These are phyloP conservation scores for Xerus inauris DNA, from an alignment of 2,113 vertebrate species.

Conservation along the genomic window DNA sequence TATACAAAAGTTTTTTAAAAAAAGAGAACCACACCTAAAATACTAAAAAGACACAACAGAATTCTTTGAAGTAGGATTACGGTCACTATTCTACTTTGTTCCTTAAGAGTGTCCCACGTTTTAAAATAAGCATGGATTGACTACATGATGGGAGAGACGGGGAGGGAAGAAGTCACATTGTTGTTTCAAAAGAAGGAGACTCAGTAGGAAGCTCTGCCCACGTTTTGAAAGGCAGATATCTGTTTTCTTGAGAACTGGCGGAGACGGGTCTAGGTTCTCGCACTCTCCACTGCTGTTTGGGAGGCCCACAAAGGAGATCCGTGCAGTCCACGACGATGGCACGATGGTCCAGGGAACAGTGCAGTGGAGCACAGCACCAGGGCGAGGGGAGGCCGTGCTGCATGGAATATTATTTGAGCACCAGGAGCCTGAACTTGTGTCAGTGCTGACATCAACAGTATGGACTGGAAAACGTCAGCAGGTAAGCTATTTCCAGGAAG, in stretches of 20 bases:
- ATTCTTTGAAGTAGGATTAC: background rate
- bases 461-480: background rate
- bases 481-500: constrained; percentile 7
- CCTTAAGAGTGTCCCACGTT: background rate
- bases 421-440: background rate
- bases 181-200: background rate
- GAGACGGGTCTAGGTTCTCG: background rate
- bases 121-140: background rate
- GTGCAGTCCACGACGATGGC: background rate
- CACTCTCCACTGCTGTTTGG: background rate
- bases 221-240: background rate
- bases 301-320: background rate
- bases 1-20: no score
- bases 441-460: background rate
- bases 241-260: background rate
- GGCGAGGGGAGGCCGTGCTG: background rate
- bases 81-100: constrained; percentile 20
- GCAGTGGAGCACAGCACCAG: background rate
- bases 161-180: background rate
- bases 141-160: background rate
- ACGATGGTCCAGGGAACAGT: background rate
- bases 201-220: background rate
- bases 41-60: background rate
- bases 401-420: background rate
- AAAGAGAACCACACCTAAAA: constrained; percentile 2